Evolutionary conservation across 2,797 vertebrate genomes (phyloP).

Genomic region (Onychomys leucogaster): DNA sequence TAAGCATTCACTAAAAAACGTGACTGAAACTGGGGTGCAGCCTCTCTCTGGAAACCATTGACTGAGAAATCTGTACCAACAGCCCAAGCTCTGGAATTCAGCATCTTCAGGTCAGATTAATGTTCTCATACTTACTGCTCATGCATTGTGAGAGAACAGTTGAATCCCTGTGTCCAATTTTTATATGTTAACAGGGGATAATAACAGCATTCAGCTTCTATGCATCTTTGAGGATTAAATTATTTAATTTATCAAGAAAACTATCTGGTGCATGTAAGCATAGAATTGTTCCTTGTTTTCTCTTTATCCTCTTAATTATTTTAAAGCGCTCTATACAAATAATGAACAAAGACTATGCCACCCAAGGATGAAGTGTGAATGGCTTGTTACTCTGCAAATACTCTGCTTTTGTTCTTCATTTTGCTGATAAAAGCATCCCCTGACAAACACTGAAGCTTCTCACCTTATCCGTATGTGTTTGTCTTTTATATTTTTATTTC

Average conservation of each 20-base stretch:
- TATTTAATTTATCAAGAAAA: constrained; percentile 40
- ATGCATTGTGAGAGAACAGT: not conserved
- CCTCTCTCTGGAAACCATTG: not conserved
- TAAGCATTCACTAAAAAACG: not conserved
- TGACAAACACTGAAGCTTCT: constrained; percentile 56
- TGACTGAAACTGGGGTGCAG: not conserved
- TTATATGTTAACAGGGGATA: not conserved
- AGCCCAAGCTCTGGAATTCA: not conserved
- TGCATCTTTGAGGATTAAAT: not conserved
- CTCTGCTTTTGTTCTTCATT: not conserved
- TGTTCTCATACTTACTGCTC: not conserved
- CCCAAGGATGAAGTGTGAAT: not conserved
- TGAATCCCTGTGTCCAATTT: not conserved
- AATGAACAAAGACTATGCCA: not conserved
- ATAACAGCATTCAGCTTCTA: not conserved
- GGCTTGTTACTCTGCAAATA: not conserved
- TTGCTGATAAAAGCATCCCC: constrained; percentile 48
- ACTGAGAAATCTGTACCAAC: not conserved
- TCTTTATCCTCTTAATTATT: not conserved
- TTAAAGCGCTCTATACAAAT: constrained; percentile 19
- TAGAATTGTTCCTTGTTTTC: not conserved
- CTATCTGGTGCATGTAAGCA: not conserved
- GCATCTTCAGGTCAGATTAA: not conserved
- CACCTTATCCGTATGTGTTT: constrained; percentile 31
- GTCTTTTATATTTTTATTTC: constrained; percentile 63